These are phyloP conservation scores for Lerista edwardsae DNA, from an alignment of 2,797 vertebrate genomes.

Conservation along the genomic window DNA sequence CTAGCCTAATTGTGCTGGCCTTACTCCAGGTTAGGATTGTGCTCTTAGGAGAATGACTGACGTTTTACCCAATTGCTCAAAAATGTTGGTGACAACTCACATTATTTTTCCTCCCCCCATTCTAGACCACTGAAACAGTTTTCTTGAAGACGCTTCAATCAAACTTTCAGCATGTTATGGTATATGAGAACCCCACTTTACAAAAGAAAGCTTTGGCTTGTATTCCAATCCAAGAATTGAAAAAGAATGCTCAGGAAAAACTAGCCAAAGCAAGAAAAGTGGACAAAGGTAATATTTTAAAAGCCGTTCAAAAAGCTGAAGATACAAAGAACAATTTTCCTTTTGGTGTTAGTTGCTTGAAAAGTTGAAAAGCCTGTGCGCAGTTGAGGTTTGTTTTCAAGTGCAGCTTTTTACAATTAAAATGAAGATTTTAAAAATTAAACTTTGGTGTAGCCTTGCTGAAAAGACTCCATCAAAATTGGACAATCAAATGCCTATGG, in stretches of 20 bases:
- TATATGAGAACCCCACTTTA: conserved; percentile 86
- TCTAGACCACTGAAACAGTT: conserved; percentile 80
- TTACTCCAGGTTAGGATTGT: too few species aligned
- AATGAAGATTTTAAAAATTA: neutral
- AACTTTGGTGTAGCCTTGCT: neutral
- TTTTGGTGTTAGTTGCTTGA: neutral
- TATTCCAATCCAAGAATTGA: conserved; percentile 85
- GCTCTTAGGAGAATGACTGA: neutral
- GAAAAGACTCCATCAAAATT: too few species aligned
- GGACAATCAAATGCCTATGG: too few species aligned
- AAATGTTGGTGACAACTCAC: conserved; percentile 36
- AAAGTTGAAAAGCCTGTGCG: neutral
- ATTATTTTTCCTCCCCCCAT: conserved; percentile 26
- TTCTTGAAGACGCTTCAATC: conserved; percentile 87
- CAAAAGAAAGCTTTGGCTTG: conserved; percentile 85
- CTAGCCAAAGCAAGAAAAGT: conserved; percentile 78
- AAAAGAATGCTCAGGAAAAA: conserved; percentile 79
- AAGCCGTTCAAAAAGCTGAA: neutral
- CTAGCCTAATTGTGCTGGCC: too few species aligned
- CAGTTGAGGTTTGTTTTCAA: neutral
- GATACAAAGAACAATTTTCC: neutral
- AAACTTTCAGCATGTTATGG: conserved; percentile 87
- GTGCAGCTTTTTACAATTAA: neutral
- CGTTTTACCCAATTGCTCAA: conserved; percentile 37
- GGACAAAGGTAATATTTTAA: conserved; percentile 83